Conservation (phyloP, 2,797 vertebrate species). For the Enteromius anoplus region DNA sequence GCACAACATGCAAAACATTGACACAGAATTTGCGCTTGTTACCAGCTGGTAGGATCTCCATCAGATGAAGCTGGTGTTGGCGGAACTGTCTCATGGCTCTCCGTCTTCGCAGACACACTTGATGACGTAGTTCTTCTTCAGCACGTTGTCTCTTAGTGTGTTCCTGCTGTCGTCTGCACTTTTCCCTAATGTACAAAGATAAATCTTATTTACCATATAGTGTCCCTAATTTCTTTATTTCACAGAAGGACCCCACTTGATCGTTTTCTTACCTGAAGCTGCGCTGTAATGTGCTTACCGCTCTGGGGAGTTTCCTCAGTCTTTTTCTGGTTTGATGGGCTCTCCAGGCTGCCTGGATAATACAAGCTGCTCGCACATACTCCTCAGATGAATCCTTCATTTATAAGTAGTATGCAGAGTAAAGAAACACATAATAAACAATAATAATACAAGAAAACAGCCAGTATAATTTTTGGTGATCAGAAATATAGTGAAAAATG, state of each 20-base stretch:
- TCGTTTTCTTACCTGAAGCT: constrained; percentile 81
- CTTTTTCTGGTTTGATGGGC: constrained; percentile 85
- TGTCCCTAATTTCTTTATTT: neutral
- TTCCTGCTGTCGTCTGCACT: constrained; percentile 73
- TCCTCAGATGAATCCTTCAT: constrained; percentile 65
- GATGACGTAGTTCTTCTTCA: constrained; percentile 81
- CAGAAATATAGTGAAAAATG: neutral
- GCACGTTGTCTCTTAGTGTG: constrained; percentile 76
- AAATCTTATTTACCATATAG: neutral
- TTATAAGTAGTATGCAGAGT: neutral
- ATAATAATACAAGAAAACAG: neutral
- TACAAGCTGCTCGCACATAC: constrained; percentile 80
- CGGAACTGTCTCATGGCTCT: constrained; percentile 86
- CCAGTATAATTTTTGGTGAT: neutral
- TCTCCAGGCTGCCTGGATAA: constrained; percentile 90
- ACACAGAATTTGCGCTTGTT: constrained; percentile 30
- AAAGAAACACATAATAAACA: neutral
- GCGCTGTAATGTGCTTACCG: constrained; percentile 84
- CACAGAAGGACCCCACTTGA: neutral
- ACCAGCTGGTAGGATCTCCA: constrained; percentile 90
- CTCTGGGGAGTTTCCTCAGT: constrained; percentile 86
- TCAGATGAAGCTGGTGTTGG: constrained; percentile 83
- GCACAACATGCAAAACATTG: neutral
- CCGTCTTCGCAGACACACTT: constrained; percentile 84
- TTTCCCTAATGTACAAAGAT: constrained; percentile 72